Conservation (phyloP, 2,888 invertebrate species). For the Cephus spinipes region DNA sequence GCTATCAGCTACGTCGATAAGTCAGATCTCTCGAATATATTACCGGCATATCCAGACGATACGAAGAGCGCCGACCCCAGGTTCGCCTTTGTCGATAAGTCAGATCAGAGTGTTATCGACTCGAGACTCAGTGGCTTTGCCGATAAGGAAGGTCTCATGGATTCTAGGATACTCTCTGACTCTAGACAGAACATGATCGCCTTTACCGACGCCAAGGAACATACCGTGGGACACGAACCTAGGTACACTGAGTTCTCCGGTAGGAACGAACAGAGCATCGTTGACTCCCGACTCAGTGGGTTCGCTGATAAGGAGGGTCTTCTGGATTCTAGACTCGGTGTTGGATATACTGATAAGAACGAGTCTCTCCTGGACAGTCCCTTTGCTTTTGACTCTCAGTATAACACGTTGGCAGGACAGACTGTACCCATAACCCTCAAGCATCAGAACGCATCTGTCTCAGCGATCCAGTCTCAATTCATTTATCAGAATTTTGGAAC, state of each 20-base stretch:
- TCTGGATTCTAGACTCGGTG: slow-evolving; percentile 40
- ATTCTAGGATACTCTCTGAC: slow-evolving; percentile 61
- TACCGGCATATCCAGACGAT: slow-evolving; percentile 58
- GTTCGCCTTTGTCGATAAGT: slow-evolving; percentile 54
- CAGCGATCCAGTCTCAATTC: slow-evolving; percentile 61
- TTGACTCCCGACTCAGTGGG: slow-evolving; percentile 43
- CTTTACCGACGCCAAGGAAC: slow-evolving; percentile 60
- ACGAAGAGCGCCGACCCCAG: slow-evolving; percentile 53
- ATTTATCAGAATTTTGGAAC: slow-evolving; percentile 64
- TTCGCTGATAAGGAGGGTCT: slow-evolving; percentile 54
- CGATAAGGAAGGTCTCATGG: slow-evolving; percentile 63
- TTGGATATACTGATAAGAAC: slow-evolving; percentile 45
- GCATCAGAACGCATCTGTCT: slow-evolving; percentile 58
- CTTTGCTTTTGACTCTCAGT: slow-evolving; percentile 55
- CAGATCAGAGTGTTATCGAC: slow-evolving; percentile 58
- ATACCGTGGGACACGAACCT: slow-evolving; percentile 50
- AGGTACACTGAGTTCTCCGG: slow-evolving; percentile 51
- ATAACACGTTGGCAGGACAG: slow-evolving; percentile 60
- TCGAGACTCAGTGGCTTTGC: slow-evolving; percentile 61
- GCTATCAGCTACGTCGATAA: slow-evolving; percentile 65
- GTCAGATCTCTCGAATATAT: slow-evolving; percentile 60
- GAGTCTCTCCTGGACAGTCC: slow-evolving; percentile 57
- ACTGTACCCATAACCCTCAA: slow-evolving; percentile 64
- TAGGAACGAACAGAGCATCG: slow-evolving; percentile 30
- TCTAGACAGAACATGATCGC: slow-evolving; percentile 62